Evolutionary conservation across 1,140 invertebrate genomes (phyloP).

Genomic region (Heliconius hermathena): DNA sequence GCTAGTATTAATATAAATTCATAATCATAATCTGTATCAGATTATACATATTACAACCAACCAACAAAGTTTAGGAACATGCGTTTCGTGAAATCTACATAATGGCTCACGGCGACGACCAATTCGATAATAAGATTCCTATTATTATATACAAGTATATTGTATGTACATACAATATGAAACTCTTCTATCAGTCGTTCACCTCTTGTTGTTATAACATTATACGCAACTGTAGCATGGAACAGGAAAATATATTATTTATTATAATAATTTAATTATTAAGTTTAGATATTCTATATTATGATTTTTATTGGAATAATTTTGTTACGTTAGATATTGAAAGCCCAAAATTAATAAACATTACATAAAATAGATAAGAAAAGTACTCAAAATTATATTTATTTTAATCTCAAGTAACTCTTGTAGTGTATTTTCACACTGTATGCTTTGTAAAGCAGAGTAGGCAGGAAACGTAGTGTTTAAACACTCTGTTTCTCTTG

Average conservation of each 20-base stretch:
- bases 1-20: too few relatives aligned
- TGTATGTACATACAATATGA: conserved; percentile 3
- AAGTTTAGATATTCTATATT: not conserved
- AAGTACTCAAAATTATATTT: too few relatives aligned
- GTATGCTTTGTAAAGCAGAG: too few relatives aligned
- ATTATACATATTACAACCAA: too few relatives aligned
- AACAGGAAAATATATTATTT: conserved; percentile 20
- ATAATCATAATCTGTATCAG: too few relatives aligned
- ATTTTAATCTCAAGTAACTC: too few relatives aligned
- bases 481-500: too few relatives aligned
- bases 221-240: not conserved
- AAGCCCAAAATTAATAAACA: too few relatives aligned
- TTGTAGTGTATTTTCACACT: too few relatives aligned
- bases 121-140: conserved; percentile 2
- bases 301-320: not conserved
- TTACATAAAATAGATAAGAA: too few relatives aligned
- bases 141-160: not conserved
- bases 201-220: conserved; percentile 19
- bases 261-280: not conserved
- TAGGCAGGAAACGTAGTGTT: too few relatives aligned
- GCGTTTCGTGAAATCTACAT: not conserved
- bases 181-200: conserved; percentile 26
- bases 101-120: not conserved
- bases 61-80: too few relatives aligned
- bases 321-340: not conserved